Base-by-base conservation (phyloP, 2,888 invertebrate species). In the Pseudococcus longispinus region DNA sequence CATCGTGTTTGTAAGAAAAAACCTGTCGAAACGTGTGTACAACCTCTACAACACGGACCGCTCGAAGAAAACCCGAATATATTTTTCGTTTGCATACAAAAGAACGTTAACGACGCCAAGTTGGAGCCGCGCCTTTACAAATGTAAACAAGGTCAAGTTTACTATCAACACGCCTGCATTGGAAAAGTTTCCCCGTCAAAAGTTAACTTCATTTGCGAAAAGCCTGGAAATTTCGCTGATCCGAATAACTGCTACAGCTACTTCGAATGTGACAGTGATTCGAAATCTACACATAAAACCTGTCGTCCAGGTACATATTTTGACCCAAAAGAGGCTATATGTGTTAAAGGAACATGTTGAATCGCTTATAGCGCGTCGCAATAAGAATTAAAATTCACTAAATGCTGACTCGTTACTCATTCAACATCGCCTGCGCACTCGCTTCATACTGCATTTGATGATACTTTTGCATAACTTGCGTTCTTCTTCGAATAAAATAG, bases 71-170 rank as follows among this genome's bases (percentile, higher is more conserved):
- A 89, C 77, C 88, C 88, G 11, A 88, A 88, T 29, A 88, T 89
- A 32, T 89, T 88, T 80, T 89, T 88, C 83, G 88, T 89, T 51
- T 89, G 89, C 83, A 88, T 85, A 44, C 70, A 65, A 13, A 42
- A 65, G 8, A 85, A 82, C 13, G 87, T 85, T 0, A 3, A 70
- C 70, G 15, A 29, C 2, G 9, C 18, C 2, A 32, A 20, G 60
- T 77, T 88, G 15, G 88, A 88, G 85, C 89, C 89, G 3, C 70
- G 87, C 15, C 83, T 89, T 55, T 89, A 88, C 29, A 87, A 88
- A 60, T 89, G 89, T 87, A 88, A 88, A 3, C 70, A 88, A 60
- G 89, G 89, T 15, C 32, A 82, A 1, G 23, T 84, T 15, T 87
- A 84, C 23, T 37, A 29, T 1, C n/a, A 51, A 15, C 84, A 84